Evolutionary conservation across 2,888 invertebrate species (phyloP).

Genomic region (Spisula subtruncata): DNA sequence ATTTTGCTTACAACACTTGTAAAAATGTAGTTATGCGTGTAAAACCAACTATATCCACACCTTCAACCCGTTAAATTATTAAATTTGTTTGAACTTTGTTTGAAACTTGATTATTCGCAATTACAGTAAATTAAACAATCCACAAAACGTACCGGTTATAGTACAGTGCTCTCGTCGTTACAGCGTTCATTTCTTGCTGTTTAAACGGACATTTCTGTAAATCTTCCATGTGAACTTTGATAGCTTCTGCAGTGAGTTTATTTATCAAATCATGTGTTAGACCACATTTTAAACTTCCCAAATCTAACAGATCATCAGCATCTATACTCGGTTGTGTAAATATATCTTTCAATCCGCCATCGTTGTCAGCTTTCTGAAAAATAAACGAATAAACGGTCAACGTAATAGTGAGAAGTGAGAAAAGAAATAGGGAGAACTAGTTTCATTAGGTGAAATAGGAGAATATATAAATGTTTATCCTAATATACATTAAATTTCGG

Average conservation of each 20-base stretch:
- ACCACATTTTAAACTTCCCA: constrained; percentile 61
- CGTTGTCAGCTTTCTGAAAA: background rate
- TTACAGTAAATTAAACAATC: background rate
- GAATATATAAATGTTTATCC: too few relatives aligned
- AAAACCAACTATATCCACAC: background rate
- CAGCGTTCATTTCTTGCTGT: constrained; percentile 38
- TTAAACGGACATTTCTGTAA: constrained; percentile 58
- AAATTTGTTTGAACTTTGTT: background rate
- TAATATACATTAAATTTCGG: too few relatives aligned
- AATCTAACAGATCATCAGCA: constrained; percentile 41
- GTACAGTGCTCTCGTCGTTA: constrained; percentile 37
- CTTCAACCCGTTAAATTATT: too few relatives aligned
- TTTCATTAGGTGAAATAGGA: too few relatives aligned
- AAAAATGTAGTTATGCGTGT: too few relatives aligned
- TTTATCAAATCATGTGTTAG: constrained; percentile 36
- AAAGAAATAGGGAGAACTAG: background rate
- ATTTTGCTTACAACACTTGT: background rate
- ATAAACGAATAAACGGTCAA: background rate
- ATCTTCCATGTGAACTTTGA: constrained; percentile 55
- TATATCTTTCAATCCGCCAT: background rate
- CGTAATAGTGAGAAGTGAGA: background rate
- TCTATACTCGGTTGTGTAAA: background rate
- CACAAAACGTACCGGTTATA: constrained; percentile 48
- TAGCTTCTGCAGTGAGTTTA: constrained; percentile 51
- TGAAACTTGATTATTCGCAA: background rate